Percentiles rank a stretch among this genome's conserved stretches.
phyloP scores from a whole-genome alignment of 30 jellyfish, hydroid and myxozoan species.

The Hydractinia symbiolongicarpus region DNA sequence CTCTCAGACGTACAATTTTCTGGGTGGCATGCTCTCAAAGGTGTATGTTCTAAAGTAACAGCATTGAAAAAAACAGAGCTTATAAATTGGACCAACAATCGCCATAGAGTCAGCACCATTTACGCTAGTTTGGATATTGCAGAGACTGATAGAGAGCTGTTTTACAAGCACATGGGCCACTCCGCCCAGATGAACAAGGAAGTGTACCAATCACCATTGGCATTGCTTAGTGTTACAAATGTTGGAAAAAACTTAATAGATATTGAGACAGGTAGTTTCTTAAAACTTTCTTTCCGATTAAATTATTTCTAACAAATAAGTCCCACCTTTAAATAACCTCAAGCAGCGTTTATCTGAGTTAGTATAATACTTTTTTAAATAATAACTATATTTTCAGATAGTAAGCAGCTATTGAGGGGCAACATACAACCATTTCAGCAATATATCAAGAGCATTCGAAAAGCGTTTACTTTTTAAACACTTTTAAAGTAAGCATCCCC shows the following conservation, averaged over 20 bases:
- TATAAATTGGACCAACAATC: background rate
- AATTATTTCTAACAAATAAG: background rate
- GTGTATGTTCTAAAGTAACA: background rate
- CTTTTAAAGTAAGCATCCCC: too few relatives aligned
- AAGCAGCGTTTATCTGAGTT: too few relatives aligned
- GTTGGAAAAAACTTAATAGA: slow-evolving; percentile 1
- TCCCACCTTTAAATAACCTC: too few relatives aligned
- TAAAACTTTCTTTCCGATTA: too few relatives aligned
- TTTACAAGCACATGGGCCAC: slow-evolving; percentile 11
- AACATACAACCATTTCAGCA: too few relatives aligned
- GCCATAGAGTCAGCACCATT: slow-evolving; percentile 11
- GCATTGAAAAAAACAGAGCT: background rate
- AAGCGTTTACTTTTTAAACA: too few relatives aligned
- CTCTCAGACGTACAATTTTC: slow-evolving; percentile 9
- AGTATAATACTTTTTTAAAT: too few relatives aligned
- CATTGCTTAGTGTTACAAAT: background rate
- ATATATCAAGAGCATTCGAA: too few relatives aligned
- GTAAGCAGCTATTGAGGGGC: too few relatives aligned
- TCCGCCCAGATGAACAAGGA: background rate
- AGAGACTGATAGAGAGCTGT: slow-evolving; percentile 8
- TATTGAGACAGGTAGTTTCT: slow-evolving; percentile 3
- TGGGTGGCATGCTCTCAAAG: slow-evolving; percentile 13
- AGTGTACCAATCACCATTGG: slow-evolving; percentile 10
- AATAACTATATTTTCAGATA: too few relatives aligned
- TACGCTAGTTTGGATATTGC: background rate